These are phyloP conservation scores for Phlogophora meticulosa DNA, from an alignment of 2,888 invertebrate genomes.

Conservation along the genomic window DNA sequence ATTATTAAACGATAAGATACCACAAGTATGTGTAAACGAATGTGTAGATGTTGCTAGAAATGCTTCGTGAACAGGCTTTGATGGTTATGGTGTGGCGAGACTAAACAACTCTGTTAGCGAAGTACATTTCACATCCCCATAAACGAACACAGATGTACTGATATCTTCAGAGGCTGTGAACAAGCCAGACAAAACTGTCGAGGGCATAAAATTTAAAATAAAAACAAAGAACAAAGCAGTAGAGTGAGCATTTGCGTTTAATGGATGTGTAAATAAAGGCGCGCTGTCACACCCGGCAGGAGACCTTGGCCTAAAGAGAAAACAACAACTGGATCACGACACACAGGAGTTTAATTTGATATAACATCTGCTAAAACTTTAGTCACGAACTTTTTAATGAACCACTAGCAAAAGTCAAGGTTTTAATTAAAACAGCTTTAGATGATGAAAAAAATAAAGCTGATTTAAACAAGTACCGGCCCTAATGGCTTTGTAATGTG, in stretches of 20 bases:
- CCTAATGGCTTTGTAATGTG: constrained; percentile 53
- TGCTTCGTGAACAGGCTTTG: constrained; percentile 32
- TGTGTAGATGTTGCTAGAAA: constrained; percentile 43
- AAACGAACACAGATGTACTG: constrained; percentile 35
- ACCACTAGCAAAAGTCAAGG: constrained; percentile 47
- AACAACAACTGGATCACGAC: constrained; percentile 67
- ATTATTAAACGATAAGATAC: constrained; percentile 42
- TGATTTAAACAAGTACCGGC: constrained; percentile 9
- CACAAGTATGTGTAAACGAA: constrained; percentile 38
- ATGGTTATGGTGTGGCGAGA: constrained; percentile 37
- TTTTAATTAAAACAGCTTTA: constrained; percentile 16
- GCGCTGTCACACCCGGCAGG: constrained; percentile 75
- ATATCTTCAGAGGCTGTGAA: constrained; percentile 39
- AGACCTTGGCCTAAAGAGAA: constrained; percentile 82
- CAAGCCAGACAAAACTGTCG: constrained; percentile 35
- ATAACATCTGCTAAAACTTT: constrained; percentile 58
- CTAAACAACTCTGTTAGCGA: constrained; percentile 38
- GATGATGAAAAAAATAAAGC: constrained; percentile 2
- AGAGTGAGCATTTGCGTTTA: constrained; percentile 77
- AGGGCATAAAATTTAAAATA: constrained; percentile 45
- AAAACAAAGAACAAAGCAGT: constrained; percentile 54
- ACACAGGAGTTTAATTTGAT: constrained; percentile 51
- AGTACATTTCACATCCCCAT: constrained; percentile 43
- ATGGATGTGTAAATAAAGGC: constrained; percentile 86
- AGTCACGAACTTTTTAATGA: constrained; percentile 4